Evolutionary conservation across 2,797 vertebrate genomes (phyloP).

Genomic region (Poecilia gillii): DNA sequence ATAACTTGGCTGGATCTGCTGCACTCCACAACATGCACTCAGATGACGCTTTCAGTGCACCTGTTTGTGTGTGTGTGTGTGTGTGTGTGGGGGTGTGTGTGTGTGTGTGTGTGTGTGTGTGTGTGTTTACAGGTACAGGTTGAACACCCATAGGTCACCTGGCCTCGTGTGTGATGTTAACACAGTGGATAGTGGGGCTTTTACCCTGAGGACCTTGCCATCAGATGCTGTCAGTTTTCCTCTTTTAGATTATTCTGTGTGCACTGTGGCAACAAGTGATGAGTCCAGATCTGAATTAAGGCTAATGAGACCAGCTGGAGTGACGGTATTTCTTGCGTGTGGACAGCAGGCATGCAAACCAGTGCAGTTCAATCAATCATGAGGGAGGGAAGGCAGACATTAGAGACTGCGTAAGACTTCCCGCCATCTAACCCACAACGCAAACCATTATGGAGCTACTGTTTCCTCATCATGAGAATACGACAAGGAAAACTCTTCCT

Average conservation of each 20-base stretch:
- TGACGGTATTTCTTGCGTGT: conserved; percentile 40
- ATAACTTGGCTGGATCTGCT: conserved; percentile 40
- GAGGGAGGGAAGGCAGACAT: conserved; percentile 38
- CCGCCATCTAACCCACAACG: conserved; percentile 18
- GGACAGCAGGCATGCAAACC: conserved; percentile 47
- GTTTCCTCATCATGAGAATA: conserved; percentile 24
- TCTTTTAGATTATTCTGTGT: conserved; percentile 31
- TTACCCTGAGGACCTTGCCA: conserved; percentile 4
- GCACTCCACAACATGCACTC: conserved; percentile 30
- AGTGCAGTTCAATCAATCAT: conserved; percentile 47
- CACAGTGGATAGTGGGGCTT: conserved; percentile 1
- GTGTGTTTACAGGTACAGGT: conserved; percentile 10
- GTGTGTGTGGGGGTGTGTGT: too few species aligned
- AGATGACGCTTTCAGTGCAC: conserved; percentile 18
- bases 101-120: background rate
- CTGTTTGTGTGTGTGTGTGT: conserved; percentile 1
- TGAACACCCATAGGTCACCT: conserved; percentile 33
- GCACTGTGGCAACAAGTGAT: conserved; percentile 37
- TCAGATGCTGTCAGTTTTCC: conserved; percentile 53
- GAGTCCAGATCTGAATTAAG: conserved; percentile 35
- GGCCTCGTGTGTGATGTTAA: conserved; percentile 33
- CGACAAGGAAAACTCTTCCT: conserved; percentile 17
- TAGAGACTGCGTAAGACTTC: conserved; percentile 29
- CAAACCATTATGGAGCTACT: conserved; percentile 34
- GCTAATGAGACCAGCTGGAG: conserved; percentile 49